Evolutionary conservation across 2,888 invertebrate genomes (phyloP).

Genomic region (Conus canariensis): DNA sequence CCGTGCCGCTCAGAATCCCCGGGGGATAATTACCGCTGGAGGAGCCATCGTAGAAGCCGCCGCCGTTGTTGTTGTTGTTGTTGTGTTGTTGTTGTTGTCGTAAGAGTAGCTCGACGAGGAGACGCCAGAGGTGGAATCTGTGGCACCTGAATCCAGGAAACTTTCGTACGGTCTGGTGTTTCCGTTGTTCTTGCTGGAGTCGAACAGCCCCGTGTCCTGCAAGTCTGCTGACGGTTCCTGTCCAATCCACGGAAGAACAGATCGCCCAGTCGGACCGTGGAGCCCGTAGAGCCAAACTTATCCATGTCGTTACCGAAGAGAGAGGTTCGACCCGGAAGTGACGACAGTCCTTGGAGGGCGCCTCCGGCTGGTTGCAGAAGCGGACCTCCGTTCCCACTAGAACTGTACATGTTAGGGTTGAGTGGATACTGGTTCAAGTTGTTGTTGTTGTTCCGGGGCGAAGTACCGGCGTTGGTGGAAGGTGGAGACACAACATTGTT

Average conservation of each 20-base stretch:
- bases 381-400: neutral
- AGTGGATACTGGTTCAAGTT: neutral
- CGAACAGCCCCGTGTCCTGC: conserved; percentile 20
- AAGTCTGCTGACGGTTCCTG: conserved; percentile 13
- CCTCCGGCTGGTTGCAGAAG: neutral
- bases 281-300: neutral
- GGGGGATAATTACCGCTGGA: neutral
- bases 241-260: conserved; percentile 9
- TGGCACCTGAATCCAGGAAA: neutral
- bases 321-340: neutral
- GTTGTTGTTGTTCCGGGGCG: too few species aligned
- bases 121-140: too few species aligned
- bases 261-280: neutral
- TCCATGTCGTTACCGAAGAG: neutral
- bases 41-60: neutral
- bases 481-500: neutral
- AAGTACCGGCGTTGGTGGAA: neutral
- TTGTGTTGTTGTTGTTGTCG: conserved; percentile 9
- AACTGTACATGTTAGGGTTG: neutral
- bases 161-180: neutral
- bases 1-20: neutral
- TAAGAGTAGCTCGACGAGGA: neutral
- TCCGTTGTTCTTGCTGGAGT: neutral
- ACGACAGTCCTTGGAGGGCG: neutral
- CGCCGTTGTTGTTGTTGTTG: neutral